A percentile compares a stretch with the other conserved stretches of the same genome.
These are phyloP conservation scores for Euspilapteryx auroguttella DNA, from an alignment of 2,888 invertebrate genomes.

Conservation along the genomic window DNA sequence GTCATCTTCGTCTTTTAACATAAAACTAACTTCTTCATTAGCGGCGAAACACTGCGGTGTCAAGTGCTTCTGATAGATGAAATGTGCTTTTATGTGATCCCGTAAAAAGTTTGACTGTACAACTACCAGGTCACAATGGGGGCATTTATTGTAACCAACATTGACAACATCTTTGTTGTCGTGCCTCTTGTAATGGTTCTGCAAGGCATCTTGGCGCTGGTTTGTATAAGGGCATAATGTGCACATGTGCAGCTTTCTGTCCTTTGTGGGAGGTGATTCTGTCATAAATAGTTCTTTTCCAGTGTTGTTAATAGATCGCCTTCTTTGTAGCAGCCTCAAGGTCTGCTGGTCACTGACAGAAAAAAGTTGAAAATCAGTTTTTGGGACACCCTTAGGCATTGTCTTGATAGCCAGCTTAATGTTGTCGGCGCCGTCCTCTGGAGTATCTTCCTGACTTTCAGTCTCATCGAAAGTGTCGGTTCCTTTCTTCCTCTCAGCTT, in stretches of 20 bases:
- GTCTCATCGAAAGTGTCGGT: constrained; percentile 20
- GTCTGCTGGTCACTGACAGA: constrained; percentile 67
- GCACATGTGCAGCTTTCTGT: constrained; percentile 69
- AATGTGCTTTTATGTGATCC: constrained; percentile 81
- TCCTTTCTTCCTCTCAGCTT: constrained; percentile 55
- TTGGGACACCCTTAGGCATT: constrained; percentile 38
- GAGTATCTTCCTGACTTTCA: constrained; percentile 20
- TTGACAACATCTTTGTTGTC: constrained; percentile 59
- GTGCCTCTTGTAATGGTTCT: constrained; percentile 77
- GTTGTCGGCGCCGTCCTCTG: constrained; percentile 25
- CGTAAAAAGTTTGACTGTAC: constrained; percentile 72
- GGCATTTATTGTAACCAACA: constrained; percentile 68
- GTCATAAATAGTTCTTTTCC: constrained; percentile 24
- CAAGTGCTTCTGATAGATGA: constrained; percentile 58
- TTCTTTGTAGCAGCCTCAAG: constrained; percentile 57
- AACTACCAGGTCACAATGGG: constrained; percentile 81
- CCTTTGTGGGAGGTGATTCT: constrained; percentile 51
- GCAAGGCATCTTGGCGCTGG: constrained; percentile 70
- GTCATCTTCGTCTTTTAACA: constrained; percentile 48
- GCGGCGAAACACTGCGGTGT: constrained; percentile 64
- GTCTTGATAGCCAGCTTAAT: constrained; percentile 50
- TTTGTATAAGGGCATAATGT: constrained; percentile 80
- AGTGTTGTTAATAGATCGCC: constrained; percentile 39
- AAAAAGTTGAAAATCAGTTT: constrained; percentile 54
- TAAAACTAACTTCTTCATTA: constrained; percentile 62